phyloP scores from a whole-genome alignment of 2,113 vertebrate species.

The Proterorhinus semilunaris region DNA sequence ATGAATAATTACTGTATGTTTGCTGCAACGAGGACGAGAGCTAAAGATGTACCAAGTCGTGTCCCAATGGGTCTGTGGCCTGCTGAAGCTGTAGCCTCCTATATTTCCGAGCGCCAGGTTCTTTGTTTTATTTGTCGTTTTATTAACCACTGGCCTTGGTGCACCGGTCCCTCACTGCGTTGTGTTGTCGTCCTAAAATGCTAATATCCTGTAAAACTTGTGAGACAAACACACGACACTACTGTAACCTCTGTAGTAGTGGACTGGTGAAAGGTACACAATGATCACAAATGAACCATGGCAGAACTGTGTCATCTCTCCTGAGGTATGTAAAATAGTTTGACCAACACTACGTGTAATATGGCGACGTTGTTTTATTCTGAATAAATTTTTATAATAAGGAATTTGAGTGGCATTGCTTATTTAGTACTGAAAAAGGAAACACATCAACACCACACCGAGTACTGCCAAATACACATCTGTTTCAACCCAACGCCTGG shows the following conservation, averaged over 20 bases:
- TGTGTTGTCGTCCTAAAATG: slow-evolving; percentile 60
- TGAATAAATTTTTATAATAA: slow-evolving; percentile 83
- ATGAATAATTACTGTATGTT: slow-evolving; percentile 65
- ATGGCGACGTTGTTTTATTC: slow-evolving; percentile 84
- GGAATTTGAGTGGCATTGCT: neutral
- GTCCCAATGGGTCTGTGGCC: slow-evolving; percentile 77
- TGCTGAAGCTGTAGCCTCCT: slow-evolving; percentile 64
- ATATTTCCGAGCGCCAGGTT: slow-evolving; percentile 39
- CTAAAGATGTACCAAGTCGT: slow-evolving; percentile 64
- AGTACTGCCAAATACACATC: too few species aligned
- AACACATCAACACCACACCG: too few species aligned
- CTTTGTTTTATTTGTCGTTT: slow-evolving; percentile 38
- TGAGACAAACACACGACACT: slow-evolving; percentile 72
- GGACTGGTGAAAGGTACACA: slow-evolving; percentile 71
- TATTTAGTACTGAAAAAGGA: neutral
- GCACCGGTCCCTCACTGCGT: slow-evolving; percentile 68
- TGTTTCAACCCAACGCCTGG: too few species aligned
- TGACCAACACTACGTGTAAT: slow-evolving; percentile 81
- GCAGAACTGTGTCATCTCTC: slow-evolving; percentile 80
- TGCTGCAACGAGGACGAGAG: slow-evolving; percentile 61
- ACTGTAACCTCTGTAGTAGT: slow-evolving; percentile 68
- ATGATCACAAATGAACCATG: slow-evolving; percentile 66
- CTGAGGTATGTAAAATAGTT: slow-evolving; percentile 81
- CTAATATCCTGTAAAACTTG: slow-evolving; percentile 70
- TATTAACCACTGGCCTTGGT: slow-evolving; percentile 58